phyloP scores from a whole-genome alignment of 2,888 invertebrate genomes.

The Acholoe squamosa region DNA sequence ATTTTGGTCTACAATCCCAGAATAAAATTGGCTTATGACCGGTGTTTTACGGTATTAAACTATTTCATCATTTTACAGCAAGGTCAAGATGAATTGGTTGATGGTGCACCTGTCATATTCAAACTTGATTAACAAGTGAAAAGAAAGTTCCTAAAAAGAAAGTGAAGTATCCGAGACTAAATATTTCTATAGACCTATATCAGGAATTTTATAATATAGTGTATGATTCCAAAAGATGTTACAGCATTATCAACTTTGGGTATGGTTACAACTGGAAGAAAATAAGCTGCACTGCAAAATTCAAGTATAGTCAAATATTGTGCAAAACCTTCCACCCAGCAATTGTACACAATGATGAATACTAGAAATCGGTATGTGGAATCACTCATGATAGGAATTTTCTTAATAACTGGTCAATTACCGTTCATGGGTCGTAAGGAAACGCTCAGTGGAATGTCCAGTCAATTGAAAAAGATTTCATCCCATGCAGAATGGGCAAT shows the following conservation, averaged over 20 bases:
- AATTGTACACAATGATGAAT: not conserved
- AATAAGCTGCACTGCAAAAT: constrained; percentile 27
- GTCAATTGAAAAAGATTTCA: not conserved
- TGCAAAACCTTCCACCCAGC: not conserved
- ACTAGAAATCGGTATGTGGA: not conserved
- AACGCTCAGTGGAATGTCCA: not conserved
- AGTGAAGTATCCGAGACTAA: not conserved
- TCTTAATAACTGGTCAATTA: not conserved
- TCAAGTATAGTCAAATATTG: not conserved
- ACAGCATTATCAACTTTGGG: not conserved
- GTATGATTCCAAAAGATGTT: not conserved
- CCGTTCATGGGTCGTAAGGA: not conserved
- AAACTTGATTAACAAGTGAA: not conserved
- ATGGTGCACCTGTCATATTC: not conserved
- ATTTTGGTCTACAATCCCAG: too few relatives aligned
- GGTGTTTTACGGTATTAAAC: too few relatives aligned
- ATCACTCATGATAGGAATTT: not conserved
- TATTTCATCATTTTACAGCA: too few relatives aligned
- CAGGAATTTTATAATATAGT: not conserved
- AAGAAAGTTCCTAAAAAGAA: not conserved
- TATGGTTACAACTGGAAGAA: not conserved
- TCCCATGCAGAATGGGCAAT: not conserved
- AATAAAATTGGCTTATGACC: too few relatives aligned
- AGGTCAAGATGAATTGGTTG: not conserved
- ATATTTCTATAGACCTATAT: not conserved